Evolutionary conservation across 2,888 invertebrate species (phyloP).

Genomic region (Plemyria rubiginata): DNA sequence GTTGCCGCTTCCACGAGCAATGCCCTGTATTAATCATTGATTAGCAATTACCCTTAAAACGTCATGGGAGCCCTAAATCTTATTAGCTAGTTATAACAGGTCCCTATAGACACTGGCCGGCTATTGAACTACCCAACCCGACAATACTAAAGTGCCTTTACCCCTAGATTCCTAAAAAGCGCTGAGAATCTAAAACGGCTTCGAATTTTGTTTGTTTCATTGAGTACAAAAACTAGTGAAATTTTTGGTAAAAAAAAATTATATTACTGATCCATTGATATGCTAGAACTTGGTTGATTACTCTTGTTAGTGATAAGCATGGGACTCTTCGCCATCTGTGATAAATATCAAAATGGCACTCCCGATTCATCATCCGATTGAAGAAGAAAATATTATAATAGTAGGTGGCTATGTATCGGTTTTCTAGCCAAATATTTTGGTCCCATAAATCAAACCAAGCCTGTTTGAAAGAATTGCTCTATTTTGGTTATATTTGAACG

Average conservation of each 20-base stretch:
- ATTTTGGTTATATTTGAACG: slow-evolving; percentile 27
- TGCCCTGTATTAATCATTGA: background rate
- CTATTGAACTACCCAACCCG: slow-evolving; percentile 19
- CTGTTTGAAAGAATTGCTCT: slow-evolving; percentile 29
- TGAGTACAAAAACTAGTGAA: too few relatives aligned
- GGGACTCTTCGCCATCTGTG: too few relatives aligned
- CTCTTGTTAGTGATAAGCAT: too few relatives aligned
- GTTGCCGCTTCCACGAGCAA: background rate
- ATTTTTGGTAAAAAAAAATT: too few relatives aligned
- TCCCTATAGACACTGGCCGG: slow-evolving; percentile 16
- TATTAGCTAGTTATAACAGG: slow-evolving; percentile 4
- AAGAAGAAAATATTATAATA: slow-evolving; percentile 41
- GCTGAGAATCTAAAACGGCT: background rate
- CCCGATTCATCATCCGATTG: slow-evolving; percentile 44
- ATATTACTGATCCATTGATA: too few relatives aligned
- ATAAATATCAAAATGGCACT: slow-evolving; percentile 30
- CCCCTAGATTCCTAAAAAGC: background rate
- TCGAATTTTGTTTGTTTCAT: background rate
- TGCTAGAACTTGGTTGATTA: too few relatives aligned
- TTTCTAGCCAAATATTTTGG: slow-evolving; percentile 49
- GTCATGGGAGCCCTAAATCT: slow-evolving; percentile 15
- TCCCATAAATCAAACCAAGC: slow-evolving; percentile 43
- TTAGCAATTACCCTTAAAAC: slow-evolving; percentile 3
- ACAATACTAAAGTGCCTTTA: background rate
- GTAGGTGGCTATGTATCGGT: slow-evolving; percentile 41